Conservation (phyloP, 2,888 invertebrate species). For the Acronicta leporina region DNA sequence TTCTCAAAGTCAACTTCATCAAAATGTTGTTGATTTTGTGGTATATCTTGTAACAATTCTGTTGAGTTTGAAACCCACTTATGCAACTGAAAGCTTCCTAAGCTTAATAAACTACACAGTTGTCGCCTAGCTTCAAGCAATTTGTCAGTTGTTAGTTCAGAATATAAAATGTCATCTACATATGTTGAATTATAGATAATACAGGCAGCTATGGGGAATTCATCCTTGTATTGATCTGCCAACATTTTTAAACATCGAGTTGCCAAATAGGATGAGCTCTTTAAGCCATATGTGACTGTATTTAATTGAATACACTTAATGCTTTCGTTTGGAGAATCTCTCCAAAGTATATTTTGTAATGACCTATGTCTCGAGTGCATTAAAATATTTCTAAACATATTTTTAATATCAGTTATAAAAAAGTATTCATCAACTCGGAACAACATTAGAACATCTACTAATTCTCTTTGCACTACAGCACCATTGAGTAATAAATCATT, state of each 20-base stretch:
- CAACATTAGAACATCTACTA: too few species aligned
- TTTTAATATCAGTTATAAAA: too few species aligned
- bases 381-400: too few species aligned
- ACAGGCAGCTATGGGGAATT: neutral
- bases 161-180: neutral
- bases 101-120: too few species aligned
- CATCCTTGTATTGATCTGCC: neutral
- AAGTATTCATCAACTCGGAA: too few species aligned
- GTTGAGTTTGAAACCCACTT: constrained; percentile 9
- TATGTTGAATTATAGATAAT: constrained; percentile 3
- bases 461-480: too few species aligned
- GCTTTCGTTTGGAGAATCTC: neutral
- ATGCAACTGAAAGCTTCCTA: constrained; percentile 2
- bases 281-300: constrained; percentile 8
- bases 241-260: constrained; percentile 1
- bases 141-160: too few species aligned
- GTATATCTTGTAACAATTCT: constrained; percentile 1
- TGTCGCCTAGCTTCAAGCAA: too few species aligned
- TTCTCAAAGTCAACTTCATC: constrained; percentile 3
- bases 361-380: too few species aligned
- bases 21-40: constrained; percentile 3
- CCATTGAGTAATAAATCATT: too few species aligned
- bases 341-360: too few species aligned
- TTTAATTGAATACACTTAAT: constrained; percentile 7
- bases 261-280: constrained; percentile 4